Conservation (phyloP, 2,888 invertebrate species). For the Chymomyza procnemis region DNA sequence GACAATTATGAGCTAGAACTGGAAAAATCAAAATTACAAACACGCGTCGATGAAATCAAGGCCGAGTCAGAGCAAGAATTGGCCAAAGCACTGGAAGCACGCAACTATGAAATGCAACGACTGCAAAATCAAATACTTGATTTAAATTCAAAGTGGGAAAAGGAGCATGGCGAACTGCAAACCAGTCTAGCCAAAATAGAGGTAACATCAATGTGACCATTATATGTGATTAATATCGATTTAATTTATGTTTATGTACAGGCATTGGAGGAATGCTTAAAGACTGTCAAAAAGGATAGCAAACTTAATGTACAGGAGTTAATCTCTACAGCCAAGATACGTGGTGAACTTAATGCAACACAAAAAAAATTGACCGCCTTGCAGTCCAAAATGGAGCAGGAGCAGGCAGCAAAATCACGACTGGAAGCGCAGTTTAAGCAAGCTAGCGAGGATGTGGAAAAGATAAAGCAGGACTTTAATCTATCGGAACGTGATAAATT, state of each 20-base stretch:
- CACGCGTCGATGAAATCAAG: constrained; percentile 74
- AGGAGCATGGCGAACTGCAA: constrained; percentile 72
- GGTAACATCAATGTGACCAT: constrained; percentile 44
- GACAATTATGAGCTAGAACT: constrained; percentile 80
- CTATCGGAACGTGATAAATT: constrained; percentile 84
- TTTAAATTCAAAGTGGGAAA: constrained; percentile 66
- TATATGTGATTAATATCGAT: no score
- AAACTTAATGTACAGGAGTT: constrained; percentile 79
- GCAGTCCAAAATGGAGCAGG: constrained; percentile 78
- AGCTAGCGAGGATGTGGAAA: constrained; percentile 80
- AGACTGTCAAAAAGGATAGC: constrained; percentile 77
- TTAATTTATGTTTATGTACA: constrained; percentile 21
- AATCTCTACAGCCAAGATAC: constrained; percentile 81
- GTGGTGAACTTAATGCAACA: constrained; percentile 81
- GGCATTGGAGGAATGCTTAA: constrained; percentile 79
- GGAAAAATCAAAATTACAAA: constrained; percentile 75
- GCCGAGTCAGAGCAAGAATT: constrained; percentile 76
- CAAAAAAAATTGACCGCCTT: constrained; percentile 80
- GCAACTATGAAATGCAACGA: constrained; percentile 75
- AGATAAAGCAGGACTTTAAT: constrained; percentile 81
- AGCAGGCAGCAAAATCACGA: constrained; percentile 78
- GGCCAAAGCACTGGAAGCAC: constrained; percentile 70
- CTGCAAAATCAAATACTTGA: constrained; percentile 74
- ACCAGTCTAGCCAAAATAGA: constrained; percentile 76
- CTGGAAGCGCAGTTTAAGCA: constrained; percentile 78